phyloP scores from a whole-genome alignment of 2,797 vertebrate species.

The Euphonia xanthogaster region DNA sequence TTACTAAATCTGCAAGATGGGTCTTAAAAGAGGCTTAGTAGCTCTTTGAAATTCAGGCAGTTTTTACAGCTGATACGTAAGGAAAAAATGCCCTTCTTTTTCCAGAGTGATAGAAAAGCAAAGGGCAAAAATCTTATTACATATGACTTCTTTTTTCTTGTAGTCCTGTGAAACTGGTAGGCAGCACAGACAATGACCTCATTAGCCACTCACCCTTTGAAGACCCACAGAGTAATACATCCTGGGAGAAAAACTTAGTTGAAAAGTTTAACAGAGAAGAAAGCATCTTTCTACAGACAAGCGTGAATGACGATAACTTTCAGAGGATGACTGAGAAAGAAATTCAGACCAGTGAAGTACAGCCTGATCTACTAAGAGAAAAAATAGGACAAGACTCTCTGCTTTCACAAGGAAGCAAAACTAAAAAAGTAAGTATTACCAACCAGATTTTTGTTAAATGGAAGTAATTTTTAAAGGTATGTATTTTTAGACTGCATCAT shows the following conservation, averaged over 20 bases:
- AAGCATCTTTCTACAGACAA: background rate
- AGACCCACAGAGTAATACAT: background rate
- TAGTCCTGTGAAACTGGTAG: constrained; percentile 51
- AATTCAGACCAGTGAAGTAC: constrained; percentile 42
- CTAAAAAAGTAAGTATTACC: constrained; percentile 64
- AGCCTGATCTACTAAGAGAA: constrained; percentile 39
- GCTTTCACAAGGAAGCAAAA: constrained; percentile 27
- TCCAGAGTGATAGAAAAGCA: background rate
- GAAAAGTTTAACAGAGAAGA: constrained; percentile 17
- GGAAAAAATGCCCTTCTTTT: background rate
- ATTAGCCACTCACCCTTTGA: background rate
- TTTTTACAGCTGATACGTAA: background rate
- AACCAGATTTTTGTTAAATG: background rate
- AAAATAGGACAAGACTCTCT: background rate
- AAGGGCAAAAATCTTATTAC: background rate
- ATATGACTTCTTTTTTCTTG: background rate
- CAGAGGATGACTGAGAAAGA: background rate
- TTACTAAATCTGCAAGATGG: background rate
- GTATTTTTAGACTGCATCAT: background rate
- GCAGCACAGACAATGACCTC: constrained; percentile 42
- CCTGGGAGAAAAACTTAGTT: constrained; percentile 19
- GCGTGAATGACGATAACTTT: background rate
- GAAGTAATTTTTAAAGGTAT: background rate
- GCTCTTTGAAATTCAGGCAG: background rate
- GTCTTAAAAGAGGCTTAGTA: background rate